Evolutionary conservation across 2,797 vertebrate genomes (phyloP), one percentile per base, ranked within the genome.

Genomic region (Manis pentadactyla): DNA sequence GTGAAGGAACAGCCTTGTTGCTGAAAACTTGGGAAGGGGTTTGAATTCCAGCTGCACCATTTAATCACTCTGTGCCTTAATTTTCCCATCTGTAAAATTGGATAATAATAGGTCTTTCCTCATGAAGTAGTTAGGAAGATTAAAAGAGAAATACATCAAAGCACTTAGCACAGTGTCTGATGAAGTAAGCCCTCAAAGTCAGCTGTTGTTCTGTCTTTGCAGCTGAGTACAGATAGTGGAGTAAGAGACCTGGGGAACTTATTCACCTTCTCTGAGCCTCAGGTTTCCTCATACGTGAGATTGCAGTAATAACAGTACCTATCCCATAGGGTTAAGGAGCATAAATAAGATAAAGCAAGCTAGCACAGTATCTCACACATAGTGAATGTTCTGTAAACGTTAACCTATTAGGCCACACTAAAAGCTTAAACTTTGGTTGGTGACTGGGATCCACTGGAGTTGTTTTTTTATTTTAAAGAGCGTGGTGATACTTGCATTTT

Each of bases 391-490:
- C 64, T 82, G 3, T 94, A 84, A 87, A 49, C 61, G 17, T 83
- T 51, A 61, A 27, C 29, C 34, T n/a, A 37, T 46, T 82, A 75
- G 53, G 63, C 69, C 7, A 6, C 25, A 18, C 42, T 68, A 57
- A 96, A 83, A 83, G 86, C 75, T 61, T 77, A 77, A 69, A 46
- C n/a, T 97, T 92, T n/a, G 29, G 10, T 88, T 95, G 49, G 14
- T 87, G 19, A 90, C 51, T 85, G 66, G n/a, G 57, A 71, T 68
- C 49, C 29, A 46, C 64, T 74, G 46, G 59, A 81, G 31, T 46
- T 34, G 5, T 42, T 46, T 71, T 87, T 64, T 51, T 90, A 46
- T 68, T 74, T 66, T 19, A 5, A 86, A 82, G 49, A 87, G 4
- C 31, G 37, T n/a, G 14, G 25, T 66, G 34, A 19, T 64, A 37